A percentile compares a stretch with the other conserved stretches of the same genome.
These are phyloP conservation scores for Corella eumyota DNA, from an alignment of 23 tunicate genomes.

Conservation along the genomic window DNA sequence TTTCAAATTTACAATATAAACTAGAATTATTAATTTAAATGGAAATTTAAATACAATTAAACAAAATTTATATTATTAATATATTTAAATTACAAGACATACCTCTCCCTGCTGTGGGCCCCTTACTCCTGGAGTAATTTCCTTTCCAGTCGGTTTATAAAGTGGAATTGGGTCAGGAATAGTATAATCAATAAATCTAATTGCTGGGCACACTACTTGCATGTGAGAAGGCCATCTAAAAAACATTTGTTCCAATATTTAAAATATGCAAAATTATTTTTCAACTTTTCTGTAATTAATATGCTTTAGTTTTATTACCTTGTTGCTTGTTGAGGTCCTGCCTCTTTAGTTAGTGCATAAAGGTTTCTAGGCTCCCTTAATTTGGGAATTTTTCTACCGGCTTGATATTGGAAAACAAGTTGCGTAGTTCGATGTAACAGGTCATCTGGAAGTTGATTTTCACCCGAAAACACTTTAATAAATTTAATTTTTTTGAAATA, in stretches of 20 bases:
- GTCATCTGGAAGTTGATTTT: constrained; percentile 69
- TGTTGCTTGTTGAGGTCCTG: constrained; percentile 97
- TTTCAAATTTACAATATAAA: too few species aligned
- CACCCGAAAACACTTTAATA: constrained; percentile 52
- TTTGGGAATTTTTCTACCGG: constrained; percentile 84
- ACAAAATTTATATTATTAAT: too few species aligned
- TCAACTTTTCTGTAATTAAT: too few species aligned
- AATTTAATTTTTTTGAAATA: not conserved
- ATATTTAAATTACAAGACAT: too few species aligned
- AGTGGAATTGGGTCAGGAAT: constrained; percentile 66
- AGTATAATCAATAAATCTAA: constrained; percentile 61
- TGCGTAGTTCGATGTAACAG: constrained; percentile 82
- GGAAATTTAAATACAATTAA: too few species aligned
- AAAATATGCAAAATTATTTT: too few species aligned
- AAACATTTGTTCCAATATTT: not conserved
- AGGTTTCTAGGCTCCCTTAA: constrained; percentile 79
- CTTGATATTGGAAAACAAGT: constrained; percentile 87
- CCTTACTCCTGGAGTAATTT: constrained; percentile 61
- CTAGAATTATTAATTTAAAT: too few species aligned
- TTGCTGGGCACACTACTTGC: constrained; percentile 77
- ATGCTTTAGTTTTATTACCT: too few species aligned
- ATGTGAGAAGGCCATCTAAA: constrained; percentile 93
- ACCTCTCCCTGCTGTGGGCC: constrained; percentile 89
- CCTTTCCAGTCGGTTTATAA: constrained; percentile 57
- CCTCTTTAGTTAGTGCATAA: constrained; percentile 85